Evolutionary conservation across 2,113 vertebrate species (phyloP).

Genomic region (Pituophis catenifer): DNA sequence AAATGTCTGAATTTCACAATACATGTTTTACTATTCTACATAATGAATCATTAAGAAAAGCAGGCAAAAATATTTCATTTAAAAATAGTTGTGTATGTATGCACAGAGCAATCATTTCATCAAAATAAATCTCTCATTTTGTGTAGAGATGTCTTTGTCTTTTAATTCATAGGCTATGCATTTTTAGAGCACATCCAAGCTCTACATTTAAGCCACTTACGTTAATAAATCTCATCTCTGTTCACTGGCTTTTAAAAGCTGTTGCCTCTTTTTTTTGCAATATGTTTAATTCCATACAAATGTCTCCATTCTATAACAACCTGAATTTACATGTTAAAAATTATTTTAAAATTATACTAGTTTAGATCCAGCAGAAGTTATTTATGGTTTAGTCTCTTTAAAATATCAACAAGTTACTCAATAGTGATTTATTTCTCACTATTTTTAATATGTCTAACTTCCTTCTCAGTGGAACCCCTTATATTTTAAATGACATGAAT

Average conservation of each 20-base stretch:
- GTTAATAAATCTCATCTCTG: background rate
- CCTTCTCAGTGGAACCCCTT: background rate
- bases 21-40: background rate
- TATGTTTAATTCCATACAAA: background rate
- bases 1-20: background rate
- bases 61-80: background rate
- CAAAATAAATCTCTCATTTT: background rate
- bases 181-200: background rate
- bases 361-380: background rate
- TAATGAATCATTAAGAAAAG: background rate
- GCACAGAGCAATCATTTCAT: background rate
- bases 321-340: background rate
- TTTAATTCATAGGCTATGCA: background rate
- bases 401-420: background rate
- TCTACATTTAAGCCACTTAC: background rate
- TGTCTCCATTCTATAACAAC: background rate
- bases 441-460: background rate
- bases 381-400: no score
- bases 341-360: background rate
- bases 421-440: background rate
- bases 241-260: background rate
- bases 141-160: background rate
- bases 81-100: background rate
- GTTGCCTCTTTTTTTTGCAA: background rate
- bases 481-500: background rate